Conservation (phyloP, 2,888 invertebrate genomes). For the Melanchra persicariae region DNA sequence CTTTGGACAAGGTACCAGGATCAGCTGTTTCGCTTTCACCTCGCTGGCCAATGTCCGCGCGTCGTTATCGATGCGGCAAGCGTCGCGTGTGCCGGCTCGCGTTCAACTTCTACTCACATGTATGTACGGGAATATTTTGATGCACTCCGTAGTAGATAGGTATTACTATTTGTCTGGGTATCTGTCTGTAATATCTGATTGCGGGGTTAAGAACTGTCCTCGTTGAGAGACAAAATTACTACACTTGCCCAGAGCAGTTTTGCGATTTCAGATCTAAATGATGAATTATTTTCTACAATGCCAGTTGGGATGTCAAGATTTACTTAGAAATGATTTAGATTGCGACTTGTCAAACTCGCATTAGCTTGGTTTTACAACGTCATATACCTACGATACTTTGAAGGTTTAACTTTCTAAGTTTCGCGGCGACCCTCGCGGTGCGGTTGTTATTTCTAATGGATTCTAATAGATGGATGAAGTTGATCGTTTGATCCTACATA, state of each 20-base stretch:
- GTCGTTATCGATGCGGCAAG: constrained; percentile 67
- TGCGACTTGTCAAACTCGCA: too few relatives aligned
- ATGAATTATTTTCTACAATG: background rate
- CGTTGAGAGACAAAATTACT: background rate
- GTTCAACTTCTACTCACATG: constrained; percentile 33
- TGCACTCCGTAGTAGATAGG: constrained; percentile 31
- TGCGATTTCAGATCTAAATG: background rate
- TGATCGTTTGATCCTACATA: too few relatives aligned
- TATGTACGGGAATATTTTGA: constrained; percentile 45
- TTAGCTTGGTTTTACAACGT: background rate
- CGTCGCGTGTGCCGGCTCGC: constrained; percentile 60
- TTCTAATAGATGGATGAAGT: too few relatives aligned
- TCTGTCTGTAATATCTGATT: background rate
- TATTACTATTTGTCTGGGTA: background rate
- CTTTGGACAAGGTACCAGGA: constrained; percentile 44
- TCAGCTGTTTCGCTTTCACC: constrained; percentile 74
- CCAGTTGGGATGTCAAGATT: background rate
- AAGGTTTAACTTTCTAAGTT: background rate
- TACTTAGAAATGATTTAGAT: background rate
- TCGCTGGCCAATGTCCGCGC: constrained; percentile 72
- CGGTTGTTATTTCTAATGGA: too few relatives aligned
- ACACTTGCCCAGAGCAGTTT: background rate
- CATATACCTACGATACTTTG: background rate
- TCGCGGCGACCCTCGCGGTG: too few relatives aligned
- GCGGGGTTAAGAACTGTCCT: background rate